Base-by-base conservation (phyloP, 2,888 invertebrate genomes). In the Molanna angustata region DNA sequence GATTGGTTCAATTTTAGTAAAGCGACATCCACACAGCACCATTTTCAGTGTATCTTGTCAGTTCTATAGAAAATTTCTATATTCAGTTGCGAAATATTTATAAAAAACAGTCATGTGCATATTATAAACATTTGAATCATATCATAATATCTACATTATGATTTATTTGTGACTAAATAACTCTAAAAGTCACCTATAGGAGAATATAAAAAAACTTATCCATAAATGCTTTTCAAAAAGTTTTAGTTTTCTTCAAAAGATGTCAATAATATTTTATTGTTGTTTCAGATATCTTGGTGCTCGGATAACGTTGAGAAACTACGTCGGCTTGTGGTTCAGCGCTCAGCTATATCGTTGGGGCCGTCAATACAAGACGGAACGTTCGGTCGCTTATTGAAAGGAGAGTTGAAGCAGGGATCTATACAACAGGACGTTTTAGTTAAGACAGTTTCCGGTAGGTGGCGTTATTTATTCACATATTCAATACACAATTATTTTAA, bases 311-410 rank as follows among this genome's bases (percentile, higher is more conserved):
- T 79, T 1, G 84, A 85, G 61, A 80, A 84, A 56, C 76, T 85
- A 3, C 78, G 80, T 14, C 71, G 80, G 37, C 74, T 85, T 18
- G 75, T 81, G 2, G 80, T 83, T 2, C 73, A 80, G 18, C 75
- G 83, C n/a, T 73, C 80, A 11, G 80, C 81, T 59, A 78, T 86
- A 22, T 73, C 76, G 6, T 71, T 84, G 20, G 80, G 81, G 56
- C 76, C 78, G 42, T 67, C 84, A 1, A 70, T 85, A 1, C 86
- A 88, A 62, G 86, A 90, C 75, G 95, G 94, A 22, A 93, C 93
- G 39, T 95, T 93, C 67, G 94, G 94, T 1, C 82, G 87, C 55
- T 83, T 94, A 33, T 92, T 90, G 71, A 83, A 85, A 62, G 94
- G 92, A 33, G 80, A 84, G 11, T 78, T 81, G 64, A 83, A 83